phyloP scores from a whole-genome alignment of 2,888 invertebrate species.

The Aspidapion aeneum region DNA sequence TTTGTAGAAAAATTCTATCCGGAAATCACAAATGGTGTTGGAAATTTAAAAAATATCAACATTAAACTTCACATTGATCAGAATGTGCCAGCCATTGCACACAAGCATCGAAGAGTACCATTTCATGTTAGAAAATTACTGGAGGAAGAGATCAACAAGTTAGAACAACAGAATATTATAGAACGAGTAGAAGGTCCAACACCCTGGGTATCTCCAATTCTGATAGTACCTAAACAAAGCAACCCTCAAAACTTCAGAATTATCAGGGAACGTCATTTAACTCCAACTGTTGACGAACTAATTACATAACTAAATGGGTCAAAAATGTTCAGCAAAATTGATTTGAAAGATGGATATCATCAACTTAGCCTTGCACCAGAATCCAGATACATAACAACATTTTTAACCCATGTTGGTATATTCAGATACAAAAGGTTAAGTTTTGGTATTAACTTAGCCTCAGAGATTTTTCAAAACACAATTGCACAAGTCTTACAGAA shows the following conservation, averaged over 20 bases:
- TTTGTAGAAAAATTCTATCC: no score
- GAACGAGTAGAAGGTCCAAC: constrained; percentile 35
- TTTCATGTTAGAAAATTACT: constrained; percentile 11
- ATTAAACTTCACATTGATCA: constrained; percentile 23
- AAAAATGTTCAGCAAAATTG: constrained; percentile 34
- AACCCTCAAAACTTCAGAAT: constrained; percentile 17
- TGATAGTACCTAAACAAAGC: constrained; percentile 26
- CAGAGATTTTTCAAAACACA: constrained; percentile 25
- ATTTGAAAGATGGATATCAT: constrained; percentile 41
- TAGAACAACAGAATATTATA: constrained; percentile 22
- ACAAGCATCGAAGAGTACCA: constrained; percentile 23
- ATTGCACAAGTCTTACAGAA: constrained; percentile 7
- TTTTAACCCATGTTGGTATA: constrained; percentile 39
- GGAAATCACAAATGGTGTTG: neutral
- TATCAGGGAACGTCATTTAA: constrained; percentile 25
- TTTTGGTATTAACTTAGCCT: constrained; percentile 36
- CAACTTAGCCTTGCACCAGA: constrained; percentile 37
- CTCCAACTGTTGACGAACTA: constrained; percentile 27
- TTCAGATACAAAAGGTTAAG: constrained; percentile 41
- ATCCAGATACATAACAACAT: constrained; percentile 41
- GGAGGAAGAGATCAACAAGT: constrained; percentile 18
- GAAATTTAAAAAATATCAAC: constrained; percentile 25
- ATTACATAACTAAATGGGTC: constrained; percentile 22
- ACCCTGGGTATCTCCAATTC: constrained; percentile 29
- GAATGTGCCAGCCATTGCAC: constrained; percentile 18